Evolutionary conservation across 2,113 vertebrate species (phyloP).

Genomic region (Notechis scutatus): DNA sequence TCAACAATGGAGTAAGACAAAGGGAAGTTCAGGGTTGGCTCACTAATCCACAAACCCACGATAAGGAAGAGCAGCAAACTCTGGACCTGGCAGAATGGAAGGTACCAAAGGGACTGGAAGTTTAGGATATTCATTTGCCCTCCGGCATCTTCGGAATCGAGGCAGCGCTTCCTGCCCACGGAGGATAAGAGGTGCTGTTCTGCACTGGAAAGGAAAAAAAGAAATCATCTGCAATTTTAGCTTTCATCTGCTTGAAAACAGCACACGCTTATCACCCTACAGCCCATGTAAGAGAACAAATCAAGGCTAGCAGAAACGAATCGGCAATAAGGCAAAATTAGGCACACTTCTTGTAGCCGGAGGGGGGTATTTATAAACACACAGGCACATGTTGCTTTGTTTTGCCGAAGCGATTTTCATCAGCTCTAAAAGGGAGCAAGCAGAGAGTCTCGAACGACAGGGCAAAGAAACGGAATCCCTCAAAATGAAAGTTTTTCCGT

Average conservation of each 20-base stretch:
- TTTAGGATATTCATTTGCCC: not conserved
- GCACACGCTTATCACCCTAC: not conserved
- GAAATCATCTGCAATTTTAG: not conserved
- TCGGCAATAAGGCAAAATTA: not conserved
- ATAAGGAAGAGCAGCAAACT: constrained; percentile 43
- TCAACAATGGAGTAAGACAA: constrained; percentile 62
- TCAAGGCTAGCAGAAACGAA: not conserved
- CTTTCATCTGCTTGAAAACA: not conserved
- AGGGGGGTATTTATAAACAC: not conserved
- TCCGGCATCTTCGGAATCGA: constrained; percentile 15
- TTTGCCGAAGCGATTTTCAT: not conserved
- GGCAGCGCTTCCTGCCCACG: not conserved
- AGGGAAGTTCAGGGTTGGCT: constrained; percentile 44
- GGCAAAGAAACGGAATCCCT: not conserved
- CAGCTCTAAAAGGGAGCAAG: not conserved
- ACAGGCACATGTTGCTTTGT: not conserved
- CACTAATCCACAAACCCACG: constrained; percentile 53
- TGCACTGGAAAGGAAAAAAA: not conserved
- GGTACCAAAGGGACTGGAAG: constrained; percentile 36
- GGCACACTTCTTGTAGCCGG: not conserved
- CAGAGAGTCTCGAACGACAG: not conserved
- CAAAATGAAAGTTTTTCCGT: not conserved
- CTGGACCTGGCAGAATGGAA: constrained; percentile 61
- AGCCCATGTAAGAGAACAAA: not conserved
- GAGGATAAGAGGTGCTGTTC: not conserved